Percentiles rank a stretch among this genome's conserved stretches.
phyloP scores from a whole-genome alignment of 2,113 vertebrate genomes.

The Atlantisia rogersi region DNA sequence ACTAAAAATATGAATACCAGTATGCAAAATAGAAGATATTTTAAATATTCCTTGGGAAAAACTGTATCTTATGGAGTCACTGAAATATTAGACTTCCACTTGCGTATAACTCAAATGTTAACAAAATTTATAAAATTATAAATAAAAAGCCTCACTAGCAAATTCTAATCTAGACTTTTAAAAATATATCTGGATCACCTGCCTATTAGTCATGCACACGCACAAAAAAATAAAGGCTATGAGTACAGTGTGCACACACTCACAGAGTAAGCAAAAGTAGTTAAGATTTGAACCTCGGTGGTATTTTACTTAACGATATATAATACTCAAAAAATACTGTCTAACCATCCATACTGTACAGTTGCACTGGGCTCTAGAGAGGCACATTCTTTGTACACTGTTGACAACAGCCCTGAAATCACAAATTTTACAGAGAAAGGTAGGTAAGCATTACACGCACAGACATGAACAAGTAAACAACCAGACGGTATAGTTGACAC shows the following conservation, averaged over 20 bases:
- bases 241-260: constrained; percentile 70
- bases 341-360: constrained; percentile 77
- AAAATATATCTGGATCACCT: constrained; percentile 76
- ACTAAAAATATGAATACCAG: constrained; percentile 69
- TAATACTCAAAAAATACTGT: constrained; percentile 71
- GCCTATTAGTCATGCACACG: constrained; percentile 83
- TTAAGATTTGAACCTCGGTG: constrained; percentile 66
- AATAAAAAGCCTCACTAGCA: constrained; percentile 64
- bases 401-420: constrained; percentile 86
- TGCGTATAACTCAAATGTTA: constrained; percentile 64
- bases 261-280: constrained; percentile 65
- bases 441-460: constrained; percentile 88
- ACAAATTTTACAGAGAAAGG: constrained; percentile 86
- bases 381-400: constrained; percentile 87
- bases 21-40: constrained; percentile 75
- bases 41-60: constrained; percentile 72
- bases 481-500: constrained; percentile 84
- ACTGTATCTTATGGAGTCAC: constrained; percentile 59
- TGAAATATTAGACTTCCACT: constrained; percentile 66
- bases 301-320: constrained; percentile 69
- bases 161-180: constrained; percentile 60
- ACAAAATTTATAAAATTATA: constrained; percentile 69
- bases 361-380: constrained; percentile 83
- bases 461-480: constrained; percentile 84
- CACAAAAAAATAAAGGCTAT: constrained; percentile 78